Base-by-base conservation (phyloP, 2,797 vertebrate genomes). In the Pogonophryne albipinna region DNA sequence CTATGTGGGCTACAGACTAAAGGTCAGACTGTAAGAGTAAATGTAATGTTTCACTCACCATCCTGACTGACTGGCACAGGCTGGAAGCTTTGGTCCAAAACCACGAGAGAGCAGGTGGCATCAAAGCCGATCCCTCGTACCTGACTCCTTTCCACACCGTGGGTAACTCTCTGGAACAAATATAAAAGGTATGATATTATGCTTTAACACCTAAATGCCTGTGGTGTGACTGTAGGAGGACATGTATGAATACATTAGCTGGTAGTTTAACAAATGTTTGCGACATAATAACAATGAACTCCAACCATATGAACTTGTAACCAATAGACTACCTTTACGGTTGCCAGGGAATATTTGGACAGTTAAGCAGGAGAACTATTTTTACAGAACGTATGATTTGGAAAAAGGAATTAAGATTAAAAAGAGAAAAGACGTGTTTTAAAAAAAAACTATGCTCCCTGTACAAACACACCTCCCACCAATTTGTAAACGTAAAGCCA, bases 101-200 rank as follows among this genome's bases (percentile, higher is more conserved):
- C 97, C 80, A 99, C 98, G 17, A 99, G 93, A 31, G 98, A 99
- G 83, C 98, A 99, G 0, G 98, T 99, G 65, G 95, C 97, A 86
- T 99, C 98, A 73, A 99, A 99, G 1, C 98, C 98, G 16, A 99
- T 70, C 9, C 98, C 98, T 84, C 94, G 94, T 55, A 99, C 94
- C 74, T 13, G 87, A 16, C 77, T 91, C 58, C 84, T 85, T 68
- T 95, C 82, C n/a, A 97, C 90, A 17, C 89, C 89, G 70, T 66
- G 82, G 3, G 94, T 94, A 38, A 99, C 93, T 87, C 90, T 94
- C 98, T 99, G 84, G 19, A 86, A 86, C 0, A 78, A 1, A 72
- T 16, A 71, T 0, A 66, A 9, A 13, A 13, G 2, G 50, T 0
- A 19, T 17, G 14, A 6, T 11, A 46, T 17, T 27, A 27, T 27